These are phyloP conservation scores for Tineola bisselliella DNA, from an alignment of 2,888 invertebrate species.

Conservation along the genomic window DNA sequence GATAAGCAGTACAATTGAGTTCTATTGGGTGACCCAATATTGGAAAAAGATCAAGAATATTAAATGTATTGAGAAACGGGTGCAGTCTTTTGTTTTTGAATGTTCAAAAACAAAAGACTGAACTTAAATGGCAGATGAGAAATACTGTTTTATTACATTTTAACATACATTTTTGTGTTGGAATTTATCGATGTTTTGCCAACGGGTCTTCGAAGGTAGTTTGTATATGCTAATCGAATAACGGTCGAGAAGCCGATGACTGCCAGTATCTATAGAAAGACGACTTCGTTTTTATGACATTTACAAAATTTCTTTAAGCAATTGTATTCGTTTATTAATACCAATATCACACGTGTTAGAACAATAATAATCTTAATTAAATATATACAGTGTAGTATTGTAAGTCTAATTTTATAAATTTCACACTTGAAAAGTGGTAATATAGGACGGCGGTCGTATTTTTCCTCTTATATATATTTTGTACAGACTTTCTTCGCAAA, in stretches of 20 bases:
- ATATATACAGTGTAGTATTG: too few species aligned
- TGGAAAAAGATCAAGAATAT: not conserved
- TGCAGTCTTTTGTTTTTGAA: not conserved
- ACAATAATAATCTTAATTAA: too few species aligned
- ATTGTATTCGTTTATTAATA: too few species aligned
- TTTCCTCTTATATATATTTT: slow-evolving; percentile 1
- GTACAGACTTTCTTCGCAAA: slow-evolving; percentile 24
- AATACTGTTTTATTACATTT: not conserved
- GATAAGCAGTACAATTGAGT: not conserved
- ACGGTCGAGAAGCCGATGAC: not conserved
- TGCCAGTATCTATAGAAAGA: not conserved
- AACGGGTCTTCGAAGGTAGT: not conserved
- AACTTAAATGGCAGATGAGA: too few species aligned
- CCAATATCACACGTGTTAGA: too few species aligned
- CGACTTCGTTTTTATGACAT: not conserved
- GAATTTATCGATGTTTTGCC: not conserved
- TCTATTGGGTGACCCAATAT: not conserved
- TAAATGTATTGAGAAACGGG: not conserved
- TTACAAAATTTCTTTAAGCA: not conserved
- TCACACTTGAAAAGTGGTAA: not conserved
- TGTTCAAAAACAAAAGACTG: too few species aligned
- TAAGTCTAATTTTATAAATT: not conserved
- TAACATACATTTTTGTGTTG: not conserved
- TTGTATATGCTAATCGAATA: not conserved
- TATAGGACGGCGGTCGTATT: not conserved